Evolutionary conservation across 1,140 invertebrate species (phyloP).

Genomic region (Odontomachus brunneus): DNA sequence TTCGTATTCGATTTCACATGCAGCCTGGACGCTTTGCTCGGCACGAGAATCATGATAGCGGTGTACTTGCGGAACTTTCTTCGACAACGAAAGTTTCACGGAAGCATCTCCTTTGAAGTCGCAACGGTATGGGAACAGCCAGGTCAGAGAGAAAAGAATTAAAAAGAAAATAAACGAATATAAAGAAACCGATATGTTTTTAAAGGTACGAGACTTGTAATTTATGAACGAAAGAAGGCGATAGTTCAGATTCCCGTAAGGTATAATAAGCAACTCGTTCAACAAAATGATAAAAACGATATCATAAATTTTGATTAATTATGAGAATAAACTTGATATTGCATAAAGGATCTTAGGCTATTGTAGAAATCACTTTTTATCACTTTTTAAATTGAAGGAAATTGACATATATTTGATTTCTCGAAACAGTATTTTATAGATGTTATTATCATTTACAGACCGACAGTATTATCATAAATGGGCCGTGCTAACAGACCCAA

Average conservation of each 20-base stretch:
- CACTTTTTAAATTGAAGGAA: background rate
- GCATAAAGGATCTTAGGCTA: background rate
- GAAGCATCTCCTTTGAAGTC: constrained; percentile 87
- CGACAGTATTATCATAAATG: constrained; percentile 93
- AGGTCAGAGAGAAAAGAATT: constrained; percentile 83
- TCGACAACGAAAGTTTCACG: constrained; percentile 80
- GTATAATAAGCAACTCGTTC: background rate
- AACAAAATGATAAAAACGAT: background rate
- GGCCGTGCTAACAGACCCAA: constrained; percentile 90
- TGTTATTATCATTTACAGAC: constrained; percentile 84
- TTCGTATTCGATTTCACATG: constrained; percentile 81
- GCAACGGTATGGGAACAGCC: constrained; percentile 89
- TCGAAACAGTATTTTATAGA: background rate
- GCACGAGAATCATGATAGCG: constrained; percentile 80
- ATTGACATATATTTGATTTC: background rate
- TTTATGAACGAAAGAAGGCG: background rate
- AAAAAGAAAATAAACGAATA: constrained; percentile 35
- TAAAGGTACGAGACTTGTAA: background rate
- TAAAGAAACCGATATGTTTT: no score
- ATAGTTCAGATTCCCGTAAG: background rate
- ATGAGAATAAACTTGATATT: background rate
- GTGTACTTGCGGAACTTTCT: constrained; percentile 79
- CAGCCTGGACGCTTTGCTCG: constrained; percentile 77
- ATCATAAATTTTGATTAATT: background rate
- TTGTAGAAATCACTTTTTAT: background rate